Evolutionary conservation across 1,140 invertebrate genomes (phyloP), one percentile per base, ranked within the genome.

Genomic region (Phocides pigmalion): DNA sequence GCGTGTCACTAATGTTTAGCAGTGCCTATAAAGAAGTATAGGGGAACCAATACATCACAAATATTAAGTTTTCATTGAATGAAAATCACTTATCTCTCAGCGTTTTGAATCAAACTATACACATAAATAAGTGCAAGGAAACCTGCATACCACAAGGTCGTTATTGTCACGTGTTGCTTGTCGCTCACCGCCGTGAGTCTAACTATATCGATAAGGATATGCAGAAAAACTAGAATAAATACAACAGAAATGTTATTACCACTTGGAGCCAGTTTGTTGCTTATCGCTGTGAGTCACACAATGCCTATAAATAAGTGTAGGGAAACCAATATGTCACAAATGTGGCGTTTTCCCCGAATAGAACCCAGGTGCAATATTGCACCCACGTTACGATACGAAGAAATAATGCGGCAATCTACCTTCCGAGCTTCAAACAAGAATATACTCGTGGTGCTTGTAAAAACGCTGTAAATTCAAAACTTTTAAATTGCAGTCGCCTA

Each of bases 291-390:
- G 2, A 11, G 2, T 32, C 12, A 25, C 3, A 47, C 58, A 39
- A 59, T 6, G 19, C 6, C 22, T 32, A 42, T 20, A 51, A 61
- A 61, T 61, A 66, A 59, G 32, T 54, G 49, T 41, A 53, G 44
- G 49, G 37, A 39, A 70, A 70, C 63, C 50, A 62, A 66, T 66
- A 51, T 62, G 65, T 70, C 62, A 66, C 58, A 69, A 69, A 54
- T 54, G 62, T 54, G 44, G 42, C 46, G 41, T 58, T 58, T 59
- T 20, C 50, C 53, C 42, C 44, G 50, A 70, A 56, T 66, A 62
- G 59, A 65, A 50, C 74, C 67, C 71, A 78, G 75, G 73, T 80
- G 75, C 79, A 81, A 74, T 71, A 74, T 74, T 78, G 72, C 71
- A 77, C 59, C 61, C 71, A 62, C 65, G 65, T 75, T 61, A 64